Evolutionary conservation across 2,888 invertebrate species (phyloP).

Genomic region (Molorchus minor): DNA sequence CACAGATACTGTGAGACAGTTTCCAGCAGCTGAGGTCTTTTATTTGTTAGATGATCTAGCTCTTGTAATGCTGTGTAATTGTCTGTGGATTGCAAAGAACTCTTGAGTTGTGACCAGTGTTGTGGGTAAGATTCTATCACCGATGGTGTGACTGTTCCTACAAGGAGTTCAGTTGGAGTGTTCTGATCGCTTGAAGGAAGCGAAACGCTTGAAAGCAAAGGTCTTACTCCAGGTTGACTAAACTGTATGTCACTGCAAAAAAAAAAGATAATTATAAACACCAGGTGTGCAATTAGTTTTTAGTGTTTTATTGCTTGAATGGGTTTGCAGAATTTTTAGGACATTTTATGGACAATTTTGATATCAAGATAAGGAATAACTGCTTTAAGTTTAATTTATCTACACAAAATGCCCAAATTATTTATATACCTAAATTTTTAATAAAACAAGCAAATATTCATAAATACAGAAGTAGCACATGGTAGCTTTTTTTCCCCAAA

Average conservation of each 20-base stretch:
- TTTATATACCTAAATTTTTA: no score
- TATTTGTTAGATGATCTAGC: constrained; percentile 76
- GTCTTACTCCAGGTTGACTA: constrained; percentile 67
- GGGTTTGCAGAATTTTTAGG: no score
- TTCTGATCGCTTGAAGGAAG: constrained; percentile 65
- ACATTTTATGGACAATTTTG: no score
- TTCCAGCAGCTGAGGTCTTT: constrained; percentile 74
- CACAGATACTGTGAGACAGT: constrained; percentile 72
- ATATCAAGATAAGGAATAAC: no score
- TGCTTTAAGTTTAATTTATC: no score
- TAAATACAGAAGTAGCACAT: no score
- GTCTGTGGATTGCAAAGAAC: constrained; percentile 62
- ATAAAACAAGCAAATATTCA: no score
- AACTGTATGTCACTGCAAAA: constrained; percentile 66
- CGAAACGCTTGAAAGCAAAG: constrained; percentile 71
- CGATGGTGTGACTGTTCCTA: constrained; percentile 64
- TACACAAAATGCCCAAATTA: no score
- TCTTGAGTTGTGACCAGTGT: constrained; percentile 65
- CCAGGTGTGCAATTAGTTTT: no score
- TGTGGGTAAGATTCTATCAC: constrained; percentile 60
- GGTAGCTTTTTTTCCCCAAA: no score
- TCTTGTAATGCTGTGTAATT: constrained; percentile 75
- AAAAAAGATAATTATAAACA: constrained; percentile 12
- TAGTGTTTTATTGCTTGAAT: no score
- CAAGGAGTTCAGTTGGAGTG: constrained; percentile 64